Conservation (phyloP, 2,797 vertebrate species). For the Oreonectes daqikongensis region DNA sequence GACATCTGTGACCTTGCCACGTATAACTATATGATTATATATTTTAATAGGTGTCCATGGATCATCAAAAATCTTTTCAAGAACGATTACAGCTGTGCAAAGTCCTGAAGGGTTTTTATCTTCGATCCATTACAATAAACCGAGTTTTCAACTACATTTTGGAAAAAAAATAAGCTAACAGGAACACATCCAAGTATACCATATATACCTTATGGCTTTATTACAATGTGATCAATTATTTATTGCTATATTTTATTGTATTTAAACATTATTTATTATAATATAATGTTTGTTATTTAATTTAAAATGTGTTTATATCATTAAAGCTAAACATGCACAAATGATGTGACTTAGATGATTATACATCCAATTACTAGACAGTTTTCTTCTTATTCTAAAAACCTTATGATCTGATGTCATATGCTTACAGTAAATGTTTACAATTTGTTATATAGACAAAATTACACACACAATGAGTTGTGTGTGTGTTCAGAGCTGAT, state of each 20-base stretch:
- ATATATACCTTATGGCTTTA: not conserved
- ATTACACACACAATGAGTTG: too few species aligned
- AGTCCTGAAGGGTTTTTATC: constrained; percentile 71
- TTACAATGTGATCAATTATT: constrained; percentile 10
- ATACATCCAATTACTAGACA: too few species aligned
- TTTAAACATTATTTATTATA: constrained; percentile 31
- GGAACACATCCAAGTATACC: not conserved
- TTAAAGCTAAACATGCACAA: too few species aligned
- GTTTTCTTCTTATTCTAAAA: too few species aligned
- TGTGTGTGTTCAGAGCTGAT: too few species aligned
- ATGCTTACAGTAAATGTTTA: too few species aligned
- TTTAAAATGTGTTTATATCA: too few species aligned
- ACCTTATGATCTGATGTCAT: too few species aligned
- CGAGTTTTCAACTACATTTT: constrained; percentile 67
- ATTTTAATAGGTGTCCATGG: constrained; percentile 29
- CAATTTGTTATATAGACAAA: too few species aligned
- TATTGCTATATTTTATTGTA: constrained; percentile 33
- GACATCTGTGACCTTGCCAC: not conserved
- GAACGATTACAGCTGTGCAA: constrained; percentile 72
- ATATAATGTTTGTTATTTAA: not conserved
- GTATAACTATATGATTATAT: not conserved
- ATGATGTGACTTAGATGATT: too few species aligned
- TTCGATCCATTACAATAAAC: constrained; percentile 74
- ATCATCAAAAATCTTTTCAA: constrained; percentile 55
- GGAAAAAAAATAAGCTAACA: constrained; percentile 3